phyloP scores from a whole-genome alignment of 2,113 vertebrate genomes.

The Regulus satrapa region DNA sequence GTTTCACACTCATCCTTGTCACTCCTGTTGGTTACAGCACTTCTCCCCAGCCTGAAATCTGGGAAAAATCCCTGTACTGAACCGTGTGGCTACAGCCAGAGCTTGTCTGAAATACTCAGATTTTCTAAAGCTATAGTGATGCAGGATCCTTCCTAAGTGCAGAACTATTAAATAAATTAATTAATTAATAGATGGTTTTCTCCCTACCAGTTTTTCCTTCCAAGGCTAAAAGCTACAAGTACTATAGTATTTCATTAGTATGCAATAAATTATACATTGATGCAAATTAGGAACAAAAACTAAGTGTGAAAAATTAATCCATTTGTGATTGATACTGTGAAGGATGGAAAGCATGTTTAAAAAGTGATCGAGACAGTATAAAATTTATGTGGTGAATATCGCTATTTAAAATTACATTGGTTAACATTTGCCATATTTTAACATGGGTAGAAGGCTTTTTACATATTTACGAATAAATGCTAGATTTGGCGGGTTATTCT shows the following conservation, averaged over 20 bases:
- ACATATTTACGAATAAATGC: neutral
- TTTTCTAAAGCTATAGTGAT: neutral
- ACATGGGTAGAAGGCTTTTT: neutral
- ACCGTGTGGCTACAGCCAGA: neutral
- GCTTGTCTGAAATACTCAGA: neutral
- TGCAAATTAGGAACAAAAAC: neutral
- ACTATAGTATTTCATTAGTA: neutral
- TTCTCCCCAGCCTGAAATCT: neutral
- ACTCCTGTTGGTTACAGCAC: neutral
- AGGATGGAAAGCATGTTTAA: neutral
- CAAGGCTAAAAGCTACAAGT: neutral
- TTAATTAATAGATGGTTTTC: neutral
- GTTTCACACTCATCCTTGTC: neutral
- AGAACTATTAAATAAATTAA: neutral
- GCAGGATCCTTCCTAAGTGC: neutral
- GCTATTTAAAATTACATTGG: neutral
- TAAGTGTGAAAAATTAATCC: neutral
- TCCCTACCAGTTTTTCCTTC: neutral
- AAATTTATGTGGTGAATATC: neutral
- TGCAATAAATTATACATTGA: neutral
- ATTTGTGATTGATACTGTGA: accelerated
- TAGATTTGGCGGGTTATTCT: neutral
- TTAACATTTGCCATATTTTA: neutral
- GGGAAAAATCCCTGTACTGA: neutral
- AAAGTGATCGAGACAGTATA: neutral